phyloP scores from a whole-genome alignment of 1,140 invertebrate genomes.

The Conopomorpha cramerella region DNA sequence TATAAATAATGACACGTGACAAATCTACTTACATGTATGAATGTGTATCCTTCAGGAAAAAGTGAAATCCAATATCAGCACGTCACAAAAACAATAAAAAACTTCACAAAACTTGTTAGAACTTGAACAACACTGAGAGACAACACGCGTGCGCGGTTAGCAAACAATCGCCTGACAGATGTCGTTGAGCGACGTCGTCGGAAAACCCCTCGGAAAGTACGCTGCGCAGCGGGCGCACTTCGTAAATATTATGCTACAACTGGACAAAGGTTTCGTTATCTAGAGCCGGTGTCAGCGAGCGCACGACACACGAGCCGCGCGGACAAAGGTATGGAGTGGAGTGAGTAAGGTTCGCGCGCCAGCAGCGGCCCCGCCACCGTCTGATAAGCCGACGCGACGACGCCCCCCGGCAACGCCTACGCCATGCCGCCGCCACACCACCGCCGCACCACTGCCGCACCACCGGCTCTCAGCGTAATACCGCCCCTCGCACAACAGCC shows the following conservation, averaged over 20 bases:
- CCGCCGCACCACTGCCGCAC: slow-evolving; percentile 5
- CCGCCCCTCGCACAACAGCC: slow-evolving; percentile 14
- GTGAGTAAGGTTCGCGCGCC: slow-evolving; percentile 54
- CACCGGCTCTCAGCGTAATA: slow-evolving; percentile 23
- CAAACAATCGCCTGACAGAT: slow-evolving; percentile 46
- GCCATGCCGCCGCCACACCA: slow-evolving; percentile 43
- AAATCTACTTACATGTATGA: too few relatives aligned
- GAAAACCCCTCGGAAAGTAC: slow-evolving; percentile 49
- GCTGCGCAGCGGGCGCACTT: slow-evolving; percentile 23
- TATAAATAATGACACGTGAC: too few relatives aligned
- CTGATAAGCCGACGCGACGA: slow-evolving; percentile 56
- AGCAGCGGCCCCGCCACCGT: slow-evolving; percentile 48
- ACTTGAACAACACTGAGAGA: too few relatives aligned
- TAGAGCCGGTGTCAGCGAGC: slow-evolving; percentile 42
- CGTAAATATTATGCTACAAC: slow-evolving; percentile 51
- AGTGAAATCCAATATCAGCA: slow-evolving; percentile 25
- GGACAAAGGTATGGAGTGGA: slow-evolving; percentile 44
- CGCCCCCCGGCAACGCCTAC: slow-evolving; percentile 56
- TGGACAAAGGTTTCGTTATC: slow-evolving; percentile 58
- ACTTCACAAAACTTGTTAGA: slow-evolving; percentile 37
- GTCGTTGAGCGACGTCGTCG: slow-evolving; percentile 35
- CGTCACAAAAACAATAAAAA: slow-evolving; percentile 16
- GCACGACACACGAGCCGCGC: slow-evolving; percentile 27
- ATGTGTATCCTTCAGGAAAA: too few relatives aligned
- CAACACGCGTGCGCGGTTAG: slow-evolving; percentile 40